Base-by-base conservation (phyloP, 2,888 invertebrate genomes). In the Ophion ventricosus region DNA sequence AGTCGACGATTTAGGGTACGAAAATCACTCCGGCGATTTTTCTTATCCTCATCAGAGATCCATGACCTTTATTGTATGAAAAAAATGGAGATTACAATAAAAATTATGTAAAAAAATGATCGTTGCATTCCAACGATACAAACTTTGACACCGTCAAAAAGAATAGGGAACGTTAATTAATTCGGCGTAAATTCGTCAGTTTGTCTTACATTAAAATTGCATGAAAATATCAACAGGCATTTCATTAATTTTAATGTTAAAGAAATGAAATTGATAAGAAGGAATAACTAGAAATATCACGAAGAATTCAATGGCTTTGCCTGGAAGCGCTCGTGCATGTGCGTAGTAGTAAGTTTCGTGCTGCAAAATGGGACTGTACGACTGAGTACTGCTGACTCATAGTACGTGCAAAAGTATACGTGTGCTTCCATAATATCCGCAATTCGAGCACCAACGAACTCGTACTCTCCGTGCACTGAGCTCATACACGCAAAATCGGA, bases 291-390 rank as follows among this genome's bases (percentile, higher is more conserved):
- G 54, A 14, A 35, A 35, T 49, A 10, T 14, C 8, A 63, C n/a
- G 14, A 66, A 56, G 35, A n/a, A 35, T 29, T 7, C 20, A 10
- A 8, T n/a, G 40, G 5, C 29, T 66, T 43, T 8, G 23, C 5
- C 2, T 35, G 10, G 75, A 66, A 75, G 23, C 10, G 14, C 63
- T 54, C 17, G 40, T 64, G 40, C 43, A 57, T 23, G 56, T 80
- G 20, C 40, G 67, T 57, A 26, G 73, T 23, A 14, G 43, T n/a
- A n/a, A 76, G 84, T 82, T 70, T 66, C 81, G 84, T 84, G 81
- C 84, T 67, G 81, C 81, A 81, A 84, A 84, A 79, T 84, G 78
- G 81, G 84, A 82, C 84, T 82, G 81, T 75, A 82, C 78, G 77
- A 73, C 80, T 66, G 23, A 64, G 77, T 66, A 73, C 56, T 56